Evolutionary conservation across 2,797 vertebrate species (phyloP), one percentile per base, ranked within the genome.

Genomic region (Halcyon chelicuti): DNA sequence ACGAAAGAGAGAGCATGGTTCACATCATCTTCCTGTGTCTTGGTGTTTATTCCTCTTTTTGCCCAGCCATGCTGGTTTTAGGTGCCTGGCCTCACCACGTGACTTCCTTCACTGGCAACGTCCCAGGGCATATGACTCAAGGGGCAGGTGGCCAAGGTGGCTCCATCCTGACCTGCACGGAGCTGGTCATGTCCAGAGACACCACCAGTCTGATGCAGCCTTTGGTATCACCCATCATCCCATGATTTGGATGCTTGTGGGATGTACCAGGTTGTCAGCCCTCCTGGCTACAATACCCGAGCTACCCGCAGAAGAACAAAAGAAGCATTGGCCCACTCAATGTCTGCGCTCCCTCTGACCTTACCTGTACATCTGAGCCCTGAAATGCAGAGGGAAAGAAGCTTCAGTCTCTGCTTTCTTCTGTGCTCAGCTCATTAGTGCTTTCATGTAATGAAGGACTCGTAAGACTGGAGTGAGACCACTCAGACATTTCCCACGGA

Each of bases 21-120:
- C 42, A 54, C 12, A 72, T 14, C 6, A 16, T 10, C 51, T 42
- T 71, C 54, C 22, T 26, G 65, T 72, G 1, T 5, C 39, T 73
- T 37, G 57, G 31, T 52, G 16, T 63, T 76, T 79, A 10, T 29
- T 68, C 10, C 20, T 60, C 29, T 54, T 42, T 67, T 63, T 54
- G 23, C 29, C 25, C 55, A 60, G 46, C 3, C 3, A 0, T 13
- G 35, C 54, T 86, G 26, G 15, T 54, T 90, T 55, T 15, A 67
- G 37, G 25, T 29, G 47, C 33, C 70, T 40, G 21, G 8, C 14
- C 35, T 28, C 28, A 47, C 10, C 5, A 6, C 1, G 5, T 73
- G 21, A 29, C 22, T 82, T 82, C 52, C n/a, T 1, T 3, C 44
- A 37, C 7, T 0, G 0, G 17, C 15, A 21, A 21, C 1, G 1